Conservation (phyloP, 2,888 invertebrate species). For the Malacosoma neustria region DNA sequence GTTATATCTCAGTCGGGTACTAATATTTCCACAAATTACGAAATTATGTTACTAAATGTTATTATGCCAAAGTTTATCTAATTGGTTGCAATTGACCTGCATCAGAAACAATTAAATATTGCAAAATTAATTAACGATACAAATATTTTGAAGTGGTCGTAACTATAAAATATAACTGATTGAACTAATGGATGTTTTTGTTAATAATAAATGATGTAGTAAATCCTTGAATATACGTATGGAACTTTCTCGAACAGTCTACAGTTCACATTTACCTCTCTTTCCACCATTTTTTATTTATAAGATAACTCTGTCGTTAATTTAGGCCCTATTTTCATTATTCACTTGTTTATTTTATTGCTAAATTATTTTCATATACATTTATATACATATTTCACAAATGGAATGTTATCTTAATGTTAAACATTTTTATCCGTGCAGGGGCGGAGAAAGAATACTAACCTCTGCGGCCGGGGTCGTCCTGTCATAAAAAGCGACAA, state of each 20-base stretch:
- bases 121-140: neutral
- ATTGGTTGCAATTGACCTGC: neutral
- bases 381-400: no score
- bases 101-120: neutral
- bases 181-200: neutral
- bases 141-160: conserved; percentile 1
- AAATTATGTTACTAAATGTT: neutral
- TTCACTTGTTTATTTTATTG: no score
- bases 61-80: neutral
- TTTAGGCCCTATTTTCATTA: no score
- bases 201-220: neutral
- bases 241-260: neutral
- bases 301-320: no score
- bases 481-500: no score
- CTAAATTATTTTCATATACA: no score
- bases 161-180: neutral
- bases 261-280: no score
- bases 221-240: neutral
- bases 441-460: no score
- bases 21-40: neutral
- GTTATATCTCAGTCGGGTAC: neutral
- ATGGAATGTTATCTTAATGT: no score
- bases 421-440: no score
- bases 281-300: no score
- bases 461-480: no score